Percentiles rank a stretch among this genome's conserved stretches.
Evolutionary conservation across 30 jellyfish, hydroid and myxozoan species (phyloP).

Genomic region (Hydra vulgaris): DNA sequence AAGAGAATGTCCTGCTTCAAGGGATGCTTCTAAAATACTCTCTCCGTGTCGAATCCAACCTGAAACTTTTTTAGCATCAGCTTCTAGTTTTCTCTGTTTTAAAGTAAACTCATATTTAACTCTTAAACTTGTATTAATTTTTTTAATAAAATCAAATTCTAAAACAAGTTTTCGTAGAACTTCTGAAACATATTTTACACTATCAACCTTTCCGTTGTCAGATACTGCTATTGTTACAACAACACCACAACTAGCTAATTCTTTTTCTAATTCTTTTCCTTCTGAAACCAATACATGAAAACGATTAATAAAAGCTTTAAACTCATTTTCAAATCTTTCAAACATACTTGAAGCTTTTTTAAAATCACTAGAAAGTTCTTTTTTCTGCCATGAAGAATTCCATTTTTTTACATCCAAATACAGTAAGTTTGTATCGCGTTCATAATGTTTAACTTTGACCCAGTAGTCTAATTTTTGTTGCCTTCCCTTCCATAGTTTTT

Average conservation of each 20-base stretch:
- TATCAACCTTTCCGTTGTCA: conserved; percentile 43
- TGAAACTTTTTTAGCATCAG: conserved; percentile 89
- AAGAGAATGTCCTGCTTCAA: conserved; percentile 84
- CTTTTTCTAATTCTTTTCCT: conserved; percentile 63
- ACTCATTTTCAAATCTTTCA: conserved; percentile 55
- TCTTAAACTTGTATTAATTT: conserved; percentile 40
- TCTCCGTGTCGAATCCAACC: conserved; percentile 95
- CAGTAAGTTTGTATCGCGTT: conserved; percentile 45
- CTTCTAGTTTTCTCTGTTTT: conserved; percentile 69
- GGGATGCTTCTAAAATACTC: conserved; percentile 74
- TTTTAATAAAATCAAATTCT: conserved; percentile 42
- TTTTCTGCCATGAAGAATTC: conserved; percentile 59
- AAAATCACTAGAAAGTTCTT: conserved; percentile 68
- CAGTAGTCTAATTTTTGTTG: conserved; percentile 75
- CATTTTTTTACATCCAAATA: conserved; percentile 35
- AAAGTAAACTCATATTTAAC: conserved; percentile 29
- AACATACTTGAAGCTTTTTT: conserved; percentile 59
- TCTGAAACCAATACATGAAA: conserved; percentile 23
- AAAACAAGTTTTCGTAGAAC: conserved; percentile 42
- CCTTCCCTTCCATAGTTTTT: conserved; percentile 74
- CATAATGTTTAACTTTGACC: conserved; percentile 85
- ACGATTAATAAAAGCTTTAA: conserved; percentile 51
- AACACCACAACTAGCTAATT: conserved; percentile 58
- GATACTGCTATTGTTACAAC: conserved; percentile 63
- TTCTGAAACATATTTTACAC: conserved; percentile 52